Evolutionary conservation across 2,888 invertebrate species (phyloP).

Genomic region (Rhagonycha lutea): DNA sequence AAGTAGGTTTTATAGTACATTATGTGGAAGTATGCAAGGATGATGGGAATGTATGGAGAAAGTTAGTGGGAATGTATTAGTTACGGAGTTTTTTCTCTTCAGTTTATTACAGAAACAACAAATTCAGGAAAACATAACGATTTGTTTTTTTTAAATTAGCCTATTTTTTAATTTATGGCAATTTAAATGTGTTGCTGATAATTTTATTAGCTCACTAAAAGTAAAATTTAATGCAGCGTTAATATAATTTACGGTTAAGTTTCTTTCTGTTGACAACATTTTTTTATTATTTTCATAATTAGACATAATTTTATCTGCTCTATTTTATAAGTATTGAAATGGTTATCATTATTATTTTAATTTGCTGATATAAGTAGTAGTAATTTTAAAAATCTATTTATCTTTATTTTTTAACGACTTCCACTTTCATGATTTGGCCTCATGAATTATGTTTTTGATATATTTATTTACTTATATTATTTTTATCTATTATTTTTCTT

Average conservation of each 20-base stretch:
- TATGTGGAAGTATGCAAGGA: too few species aligned
- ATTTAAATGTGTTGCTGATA: not conserved
- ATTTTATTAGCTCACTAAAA: not conserved
- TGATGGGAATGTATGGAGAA: too few species aligned
- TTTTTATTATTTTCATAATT: not conserved
- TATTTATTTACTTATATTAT: not conserved
- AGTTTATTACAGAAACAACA: too few species aligned
- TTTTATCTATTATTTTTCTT: not conserved
- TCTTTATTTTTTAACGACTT: conserved; percentile 4
- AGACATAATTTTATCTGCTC: not conserved
- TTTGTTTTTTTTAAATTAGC: not conserved
- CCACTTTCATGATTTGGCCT: conserved; percentile 4
- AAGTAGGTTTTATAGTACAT: too few species aligned
- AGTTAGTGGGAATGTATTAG: too few species aligned
- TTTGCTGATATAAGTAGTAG: not conserved
- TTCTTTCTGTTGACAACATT: not conserved
- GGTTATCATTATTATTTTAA: not conserved
- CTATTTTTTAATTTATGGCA: not conserved
- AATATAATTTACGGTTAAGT: not conserved
- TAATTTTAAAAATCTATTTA: not conserved
- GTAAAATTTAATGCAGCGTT: not conserved
- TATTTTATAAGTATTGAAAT: not conserved
- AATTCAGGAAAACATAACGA: not conserved
- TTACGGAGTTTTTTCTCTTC: too few species aligned
- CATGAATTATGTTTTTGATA: not conserved